These are phyloP conservation scores for Silvanus unidentatus DNA, from an alignment of 2,888 invertebrate species.

Conservation along the genomic window DNA sequence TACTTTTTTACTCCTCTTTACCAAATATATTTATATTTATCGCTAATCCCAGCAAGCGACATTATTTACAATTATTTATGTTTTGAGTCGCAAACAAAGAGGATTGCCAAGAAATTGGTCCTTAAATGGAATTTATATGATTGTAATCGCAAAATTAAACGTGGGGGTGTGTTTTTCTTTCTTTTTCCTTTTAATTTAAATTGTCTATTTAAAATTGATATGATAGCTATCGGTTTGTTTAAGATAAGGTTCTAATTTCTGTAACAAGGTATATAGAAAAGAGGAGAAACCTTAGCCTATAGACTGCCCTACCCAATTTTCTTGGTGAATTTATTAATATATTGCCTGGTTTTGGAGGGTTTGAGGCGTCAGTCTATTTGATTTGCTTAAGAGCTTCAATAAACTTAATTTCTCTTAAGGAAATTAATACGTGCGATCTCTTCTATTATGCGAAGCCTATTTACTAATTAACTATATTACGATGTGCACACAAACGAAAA, in stretches of 20 bases:
- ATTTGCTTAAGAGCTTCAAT: constrained; percentile 45
- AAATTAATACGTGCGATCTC: constrained; percentile 42
- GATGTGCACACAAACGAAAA: not conserved
- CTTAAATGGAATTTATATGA: too few relatives aligned
- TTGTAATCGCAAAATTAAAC: too few relatives aligned
- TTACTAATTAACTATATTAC: constrained; percentile 37
- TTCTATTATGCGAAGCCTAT: constrained; percentile 35
- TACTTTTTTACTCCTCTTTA: not conserved
- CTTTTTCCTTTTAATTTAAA: too few relatives aligned
- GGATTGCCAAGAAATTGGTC: too few relatives aligned
- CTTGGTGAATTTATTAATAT: constrained; percentile 35
- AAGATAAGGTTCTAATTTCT: constrained; percentile 3
- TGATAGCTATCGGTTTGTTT: not conserved
- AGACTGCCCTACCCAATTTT: constrained; percentile 31
- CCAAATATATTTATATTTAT: not conserved
- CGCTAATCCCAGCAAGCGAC: too few relatives aligned
- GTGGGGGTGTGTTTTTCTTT: too few relatives aligned
- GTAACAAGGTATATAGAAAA: too few relatives aligned
- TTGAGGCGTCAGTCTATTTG: constrained; percentile 39
- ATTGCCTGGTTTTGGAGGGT: constrained; percentile 23
- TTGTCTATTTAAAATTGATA: too few relatives aligned
- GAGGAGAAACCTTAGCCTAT: constrained; percentile 21
- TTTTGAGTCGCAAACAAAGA: too few relatives aligned
- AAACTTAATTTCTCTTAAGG: constrained; percentile 43
- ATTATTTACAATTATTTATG: too few relatives aligned